Percentiles rank a stretch among this genome's conserved stretches.
Evolutionary conservation across 64 coral and sea anemone genomes (phyloP).

Genomic region (Hydrozoanthus tunicans): DNA sequence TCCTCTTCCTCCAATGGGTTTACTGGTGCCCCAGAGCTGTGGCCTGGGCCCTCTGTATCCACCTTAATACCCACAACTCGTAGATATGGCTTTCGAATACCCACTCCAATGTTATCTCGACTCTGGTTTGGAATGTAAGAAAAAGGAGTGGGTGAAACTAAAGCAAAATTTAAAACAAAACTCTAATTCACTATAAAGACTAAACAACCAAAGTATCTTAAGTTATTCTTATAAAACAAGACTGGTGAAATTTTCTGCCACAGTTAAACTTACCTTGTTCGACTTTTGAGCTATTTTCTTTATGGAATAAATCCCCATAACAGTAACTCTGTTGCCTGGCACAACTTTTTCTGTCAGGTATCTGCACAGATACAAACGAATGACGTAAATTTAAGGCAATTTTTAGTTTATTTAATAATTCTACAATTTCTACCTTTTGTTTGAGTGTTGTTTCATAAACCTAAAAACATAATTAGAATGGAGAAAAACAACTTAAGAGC

Average conservation of each 20-base stretch:
- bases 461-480: too few species aligned
- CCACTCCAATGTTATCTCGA: conserved; percentile 83
- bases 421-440: too few species aligned
- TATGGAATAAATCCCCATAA: conserved; percentile 99
- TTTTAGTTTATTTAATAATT: too few species aligned
- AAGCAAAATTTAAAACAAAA: too few species aligned
- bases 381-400: too few species aligned
- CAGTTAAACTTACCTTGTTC: conserved; percentile 66
- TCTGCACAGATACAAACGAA: conserved; percentile 16
- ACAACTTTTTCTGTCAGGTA: conserved; percentile 98
- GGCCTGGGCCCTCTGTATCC: conserved; percentile 94
- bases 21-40: conserved; percentile 65
- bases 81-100: conserved; percentile 93
- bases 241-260: not conserved
- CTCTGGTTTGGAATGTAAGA: conserved; percentile 17
- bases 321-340: conserved; percentile 94
- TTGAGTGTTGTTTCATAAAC: too few species aligned
- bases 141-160: not conserved
- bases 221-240: not conserved
- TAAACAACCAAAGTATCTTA: too few species aligned
- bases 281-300: conserved; percentile 92
- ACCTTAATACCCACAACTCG: conserved; percentile 93
- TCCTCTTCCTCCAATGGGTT: conserved; percentile 89
- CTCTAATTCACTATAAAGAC: too few species aligned
- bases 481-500: too few species aligned